A percentile compares a stretch with the other conserved stretches of the same genome.
Conservation (phyloP, 2,888 invertebrate genomes). For the Gymnocheta viridis region DNA sequence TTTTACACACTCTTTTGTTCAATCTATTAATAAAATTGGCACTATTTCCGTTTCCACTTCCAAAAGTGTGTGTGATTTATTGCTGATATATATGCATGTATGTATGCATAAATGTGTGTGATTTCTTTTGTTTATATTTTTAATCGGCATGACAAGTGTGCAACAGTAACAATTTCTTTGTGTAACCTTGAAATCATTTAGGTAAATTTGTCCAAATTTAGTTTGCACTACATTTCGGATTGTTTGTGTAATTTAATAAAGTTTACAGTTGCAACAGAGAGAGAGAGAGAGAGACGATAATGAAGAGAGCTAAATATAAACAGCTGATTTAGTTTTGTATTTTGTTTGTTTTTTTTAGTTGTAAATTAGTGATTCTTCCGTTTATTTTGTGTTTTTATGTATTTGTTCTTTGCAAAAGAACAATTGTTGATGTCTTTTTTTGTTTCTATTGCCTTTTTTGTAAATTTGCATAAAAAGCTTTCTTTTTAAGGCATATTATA, state of each 20-base stretch:
- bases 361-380: slow-evolving; percentile 12
- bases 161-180: slow-evolving; percentile 51
- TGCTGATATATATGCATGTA: not conserved
- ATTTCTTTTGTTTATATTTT: slow-evolving; percentile 24
- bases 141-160: slow-evolving; percentile 43
- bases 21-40: slow-evolving; percentile 39
- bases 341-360: not conserved
- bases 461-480: slow-evolving; percentile 62
- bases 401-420: slow-evolving; percentile 36
- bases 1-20: not conserved
- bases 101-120: slow-evolving; percentile 7
- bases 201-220: not conserved
- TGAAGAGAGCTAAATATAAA: slow-evolving; percentile 20
- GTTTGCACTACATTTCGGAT: not conserved
- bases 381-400: not conserved
- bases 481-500: slow-evolving; percentile 54
- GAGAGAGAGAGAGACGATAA: not conserved
- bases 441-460: slow-evolving; percentile 29
- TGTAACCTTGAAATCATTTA: slow-evolving; percentile 51
- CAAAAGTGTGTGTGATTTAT: not conserved
- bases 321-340: slow-evolving; percentile 48
- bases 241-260: slow-evolving; percentile 12
- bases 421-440: slow-evolving; percentile 51
- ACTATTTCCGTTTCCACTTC: slow-evolving; percentile 57
- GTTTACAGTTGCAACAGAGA: slow-evolving; percentile 40